Conservation (phyloP, 2,113 vertebrate species). For the Bos javanicus region DNA sequence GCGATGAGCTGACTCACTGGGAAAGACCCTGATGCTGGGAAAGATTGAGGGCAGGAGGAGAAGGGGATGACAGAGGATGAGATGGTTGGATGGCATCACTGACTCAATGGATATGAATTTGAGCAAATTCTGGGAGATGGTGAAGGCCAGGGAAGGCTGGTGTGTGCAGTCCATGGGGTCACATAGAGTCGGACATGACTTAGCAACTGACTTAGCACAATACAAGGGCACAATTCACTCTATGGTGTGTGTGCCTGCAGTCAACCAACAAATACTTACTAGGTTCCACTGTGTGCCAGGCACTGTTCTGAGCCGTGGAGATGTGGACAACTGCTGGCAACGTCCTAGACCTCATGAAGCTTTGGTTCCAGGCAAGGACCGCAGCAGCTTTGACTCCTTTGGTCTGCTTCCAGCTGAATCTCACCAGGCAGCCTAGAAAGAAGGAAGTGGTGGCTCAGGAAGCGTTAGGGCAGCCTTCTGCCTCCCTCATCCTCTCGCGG, state of each 20-base stretch:
- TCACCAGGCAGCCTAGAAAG: neutral
- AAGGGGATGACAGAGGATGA: neutral
- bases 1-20: neutral
- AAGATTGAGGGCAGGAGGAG: neutral
- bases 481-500: neutral
- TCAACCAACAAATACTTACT: accelerated
- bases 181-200: neutral
- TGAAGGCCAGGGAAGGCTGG: neutral
- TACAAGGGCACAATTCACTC: too few species aligned
- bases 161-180: neutral
- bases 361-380: accelerated
- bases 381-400: accelerated
- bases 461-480: neutral
- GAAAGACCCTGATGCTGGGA: neutral
- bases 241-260: accelerated
- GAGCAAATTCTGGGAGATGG: neutral
- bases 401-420: neutral
- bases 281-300: neutral
- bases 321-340: accelerated
- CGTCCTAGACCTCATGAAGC: accelerated
- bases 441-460: neutral
- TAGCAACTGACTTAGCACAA: neutral
- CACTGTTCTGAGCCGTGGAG: accelerated
- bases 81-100: neutral
- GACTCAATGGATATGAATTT: neutral